phyloP scores from a whole-genome alignment of 92 coral and sea anemone species.

The Epizoanthus scotinus region DNA sequence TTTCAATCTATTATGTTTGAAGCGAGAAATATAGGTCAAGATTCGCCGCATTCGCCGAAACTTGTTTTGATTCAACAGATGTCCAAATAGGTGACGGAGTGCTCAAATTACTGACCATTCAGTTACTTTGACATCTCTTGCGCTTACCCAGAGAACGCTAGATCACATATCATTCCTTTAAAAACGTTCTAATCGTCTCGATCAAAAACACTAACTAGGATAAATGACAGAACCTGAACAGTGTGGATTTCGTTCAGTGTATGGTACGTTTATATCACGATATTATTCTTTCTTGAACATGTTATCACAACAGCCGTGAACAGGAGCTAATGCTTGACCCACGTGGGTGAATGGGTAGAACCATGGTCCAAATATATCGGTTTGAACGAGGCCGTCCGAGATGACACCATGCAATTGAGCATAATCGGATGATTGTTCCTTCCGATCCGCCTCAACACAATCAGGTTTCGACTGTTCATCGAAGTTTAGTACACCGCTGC shows the following conservation, averaged over 20 bases:
- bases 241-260: too few species aligned
- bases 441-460: too few species aligned
- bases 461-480: not conserved
- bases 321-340: too few species aligned
- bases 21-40: not conserved
- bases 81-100: not conserved
- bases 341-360: not conserved
- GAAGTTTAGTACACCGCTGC: not conserved
- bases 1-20: too few species aligned
- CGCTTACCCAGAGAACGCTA: not conserved
- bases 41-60: not conserved
- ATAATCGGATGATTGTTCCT: conserved; percentile 16
- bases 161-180: not conserved
- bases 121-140: not conserved
- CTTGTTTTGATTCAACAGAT: not conserved
- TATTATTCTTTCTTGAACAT: not conserved
- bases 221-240: not conserved
- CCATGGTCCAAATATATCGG: not conserved
- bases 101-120: too few species aligned
- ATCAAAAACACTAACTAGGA: conserved; percentile 15
- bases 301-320: not conserved
- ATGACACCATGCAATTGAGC: conserved; percentile 10
- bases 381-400: conserved; percentile 1
- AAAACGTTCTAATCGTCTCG: conserved; percentile 5
- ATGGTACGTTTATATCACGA: not conserved